Evolutionary conservation across 2,797 vertebrate species (phyloP).

Genomic region (Peromyscus attwateri): DNA sequence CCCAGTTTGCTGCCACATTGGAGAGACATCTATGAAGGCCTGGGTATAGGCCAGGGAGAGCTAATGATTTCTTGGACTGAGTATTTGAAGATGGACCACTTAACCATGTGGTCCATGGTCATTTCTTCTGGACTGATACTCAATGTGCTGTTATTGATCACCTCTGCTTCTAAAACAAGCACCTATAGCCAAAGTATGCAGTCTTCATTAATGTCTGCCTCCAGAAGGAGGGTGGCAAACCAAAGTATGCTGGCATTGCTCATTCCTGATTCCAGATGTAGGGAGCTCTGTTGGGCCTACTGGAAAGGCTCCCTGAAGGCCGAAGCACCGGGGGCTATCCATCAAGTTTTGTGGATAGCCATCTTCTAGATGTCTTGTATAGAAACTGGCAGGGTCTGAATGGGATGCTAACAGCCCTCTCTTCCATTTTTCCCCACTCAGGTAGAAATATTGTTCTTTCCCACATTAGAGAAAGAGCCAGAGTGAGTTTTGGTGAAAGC

Average conservation of each 20-base stretch:
- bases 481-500: neutral
- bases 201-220: neutral
- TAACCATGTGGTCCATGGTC: neutral
- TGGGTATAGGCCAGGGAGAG: neutral
- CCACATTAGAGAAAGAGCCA: neutral
- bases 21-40: neutral
- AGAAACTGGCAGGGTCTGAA: neutral
- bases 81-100: neutral
- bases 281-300: neutral
- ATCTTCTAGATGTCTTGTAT: neutral
- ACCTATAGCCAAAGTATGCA: neutral
- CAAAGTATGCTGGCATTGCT: neutral
- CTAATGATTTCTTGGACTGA: neutral
- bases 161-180: neutral
- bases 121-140: neutral
- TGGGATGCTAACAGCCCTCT: neutral
- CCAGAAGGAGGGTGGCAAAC: neutral
- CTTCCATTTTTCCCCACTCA: neutral
- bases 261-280: neutral
- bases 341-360: too few relatives aligned
- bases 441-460: neutral
- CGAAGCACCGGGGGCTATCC: neutral
- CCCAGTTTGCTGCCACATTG: neutral
- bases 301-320: neutral
- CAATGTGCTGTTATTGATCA: neutral